Conservation (phyloP, 2,888 invertebrate genomes). For the Drosophila fungiperda region DNA sequence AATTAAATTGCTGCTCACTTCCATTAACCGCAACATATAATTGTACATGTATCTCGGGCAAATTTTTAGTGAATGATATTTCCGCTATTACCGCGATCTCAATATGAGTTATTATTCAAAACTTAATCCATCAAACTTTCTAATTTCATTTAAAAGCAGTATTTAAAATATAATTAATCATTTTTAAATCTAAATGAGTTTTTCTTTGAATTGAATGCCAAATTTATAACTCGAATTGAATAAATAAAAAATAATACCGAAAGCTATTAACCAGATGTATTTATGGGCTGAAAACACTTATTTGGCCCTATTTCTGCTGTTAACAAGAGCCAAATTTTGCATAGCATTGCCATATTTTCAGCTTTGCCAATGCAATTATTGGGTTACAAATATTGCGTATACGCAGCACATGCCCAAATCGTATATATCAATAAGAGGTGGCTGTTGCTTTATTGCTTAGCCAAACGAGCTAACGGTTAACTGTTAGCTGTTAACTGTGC, state of each 20-base stretch:
- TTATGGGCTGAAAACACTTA: constrained; percentile 22
- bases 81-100: not conserved
- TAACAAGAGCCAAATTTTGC: constrained; percentile 45
- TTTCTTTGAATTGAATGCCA: not conserved
- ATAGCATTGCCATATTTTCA: constrained; percentile 8
- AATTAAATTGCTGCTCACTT: constrained; percentile 36
- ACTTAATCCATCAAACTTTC: not conserved
- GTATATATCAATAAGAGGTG: constrained; percentile 46
- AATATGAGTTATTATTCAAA: not conserved
- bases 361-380: constrained; percentile 6
- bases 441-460: constrained; percentile 43
- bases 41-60: constrained; percentile 38
- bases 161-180: not conserved
- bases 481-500: constrained; percentile 30
- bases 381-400: constrained; percentile 44
- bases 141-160: not conserved
- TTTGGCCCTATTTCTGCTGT: constrained; percentile 46
- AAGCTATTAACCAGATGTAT: constrained; percentile 7
- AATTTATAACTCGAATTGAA: not conserved
- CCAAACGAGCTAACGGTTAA: constrained; percentile 30
- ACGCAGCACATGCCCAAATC: constrained; percentile 50
- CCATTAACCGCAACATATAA: constrained; percentile 60
- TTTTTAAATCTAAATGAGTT: not conserved
- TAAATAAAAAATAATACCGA: constrained; percentile 6
- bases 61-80: not conserved